Evolutionary conservation across 2,888 invertebrate species (phyloP).

Genomic region (Camptogramma bilineatum): DNA sequence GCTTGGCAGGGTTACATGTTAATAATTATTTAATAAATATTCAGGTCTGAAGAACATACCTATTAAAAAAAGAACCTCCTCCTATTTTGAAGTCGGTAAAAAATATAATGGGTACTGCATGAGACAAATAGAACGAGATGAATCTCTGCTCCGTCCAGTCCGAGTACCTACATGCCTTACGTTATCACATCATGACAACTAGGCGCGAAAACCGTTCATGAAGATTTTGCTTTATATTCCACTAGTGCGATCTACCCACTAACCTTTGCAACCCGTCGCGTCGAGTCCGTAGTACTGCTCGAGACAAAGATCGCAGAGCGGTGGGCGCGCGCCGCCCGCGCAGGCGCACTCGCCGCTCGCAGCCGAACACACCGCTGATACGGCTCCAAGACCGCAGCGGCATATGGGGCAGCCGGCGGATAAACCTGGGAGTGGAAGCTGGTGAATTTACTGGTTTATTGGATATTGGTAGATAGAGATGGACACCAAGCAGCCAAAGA

Average conservation of each 20-base stretch:
- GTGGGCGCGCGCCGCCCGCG: constrained; percentile 91
- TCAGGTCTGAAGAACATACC: too few relatives aligned
- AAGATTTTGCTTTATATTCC: not conserved
- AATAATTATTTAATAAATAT: too few relatives aligned
- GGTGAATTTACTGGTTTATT: not conserved
- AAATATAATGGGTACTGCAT: too few relatives aligned
- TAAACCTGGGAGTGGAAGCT: constrained; percentile 82
- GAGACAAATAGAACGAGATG: too few relatives aligned
- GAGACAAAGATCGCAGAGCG: constrained; percentile 90
- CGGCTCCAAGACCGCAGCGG: constrained; percentile 90
- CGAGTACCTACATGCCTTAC: too few relatives aligned
- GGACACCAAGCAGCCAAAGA: too few relatives aligned
- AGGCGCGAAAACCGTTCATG: not conserved
- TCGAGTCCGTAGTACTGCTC: constrained; percentile 90
- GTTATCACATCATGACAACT: too few relatives aligned
- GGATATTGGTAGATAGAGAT: too few relatives aligned
- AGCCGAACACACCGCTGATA: constrained; percentile 89
- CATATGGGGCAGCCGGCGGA: constrained; percentile 93
- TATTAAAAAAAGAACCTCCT: too few relatives aligned
- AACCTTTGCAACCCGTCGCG: constrained; percentile 88
- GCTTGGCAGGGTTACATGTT: too few relatives aligned
- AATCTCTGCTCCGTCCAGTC: too few relatives aligned
- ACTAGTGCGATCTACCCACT: constrained; percentile 60
- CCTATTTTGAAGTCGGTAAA: too few relatives aligned
- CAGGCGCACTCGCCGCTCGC: constrained; percentile 92